Evolutionary conservation across 1,140 invertebrate genomes (phyloP).

Genomic region (Rhynchophorus ferrugineus): DNA sequence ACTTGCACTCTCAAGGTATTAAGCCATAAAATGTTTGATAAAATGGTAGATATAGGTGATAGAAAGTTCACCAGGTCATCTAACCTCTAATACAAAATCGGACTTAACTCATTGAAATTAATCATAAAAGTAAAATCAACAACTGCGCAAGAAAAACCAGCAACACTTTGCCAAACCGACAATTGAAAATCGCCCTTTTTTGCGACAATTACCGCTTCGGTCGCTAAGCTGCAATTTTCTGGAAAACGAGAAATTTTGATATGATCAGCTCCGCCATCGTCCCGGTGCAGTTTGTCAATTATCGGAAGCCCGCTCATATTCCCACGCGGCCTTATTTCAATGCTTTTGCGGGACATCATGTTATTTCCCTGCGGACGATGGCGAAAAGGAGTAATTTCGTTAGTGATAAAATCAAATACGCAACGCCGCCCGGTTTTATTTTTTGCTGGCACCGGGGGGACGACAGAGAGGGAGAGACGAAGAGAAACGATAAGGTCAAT

Average conservation of each 20-base stretch:
- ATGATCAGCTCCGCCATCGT: slow-evolving; percentile 2
- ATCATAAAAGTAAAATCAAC: too few relatives aligned
- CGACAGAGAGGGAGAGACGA: slow-evolving; percentile 4
- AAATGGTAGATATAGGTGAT: too few relatives aligned
- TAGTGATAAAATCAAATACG: slow-evolving; percentile 15
- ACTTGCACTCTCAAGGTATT: too few relatives aligned
- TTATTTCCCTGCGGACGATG: slow-evolving; percentile 31
- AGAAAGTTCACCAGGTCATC: too few relatives aligned
- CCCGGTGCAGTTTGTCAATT: slow-evolving; percentile 16
- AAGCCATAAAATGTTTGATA: too few relatives aligned
- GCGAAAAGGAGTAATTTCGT: slow-evolving; percentile 22
- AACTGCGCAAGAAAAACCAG: too few relatives aligned
- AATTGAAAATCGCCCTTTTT: too few relatives aligned
- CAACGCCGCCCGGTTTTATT: slow-evolving; percentile 12
- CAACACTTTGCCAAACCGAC: too few relatives aligned
- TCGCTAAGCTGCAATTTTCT: slow-evolving; percentile 5
- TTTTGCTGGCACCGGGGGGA: slow-evolving; percentile 8
- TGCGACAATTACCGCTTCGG: too few relatives aligned
- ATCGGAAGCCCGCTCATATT: slow-evolving; percentile 18
- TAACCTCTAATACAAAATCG: too few relatives aligned
- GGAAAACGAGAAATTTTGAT: neutral
- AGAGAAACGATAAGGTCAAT: slow-evolving; percentile 1
- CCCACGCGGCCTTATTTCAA: slow-evolving; percentile 29
- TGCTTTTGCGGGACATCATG: slow-evolving; percentile 34
- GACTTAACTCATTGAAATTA: too few relatives aligned